Conservation (phyloP, 2,113 vertebrate genomes). For the Pelmatolapia mariae region DNA sequence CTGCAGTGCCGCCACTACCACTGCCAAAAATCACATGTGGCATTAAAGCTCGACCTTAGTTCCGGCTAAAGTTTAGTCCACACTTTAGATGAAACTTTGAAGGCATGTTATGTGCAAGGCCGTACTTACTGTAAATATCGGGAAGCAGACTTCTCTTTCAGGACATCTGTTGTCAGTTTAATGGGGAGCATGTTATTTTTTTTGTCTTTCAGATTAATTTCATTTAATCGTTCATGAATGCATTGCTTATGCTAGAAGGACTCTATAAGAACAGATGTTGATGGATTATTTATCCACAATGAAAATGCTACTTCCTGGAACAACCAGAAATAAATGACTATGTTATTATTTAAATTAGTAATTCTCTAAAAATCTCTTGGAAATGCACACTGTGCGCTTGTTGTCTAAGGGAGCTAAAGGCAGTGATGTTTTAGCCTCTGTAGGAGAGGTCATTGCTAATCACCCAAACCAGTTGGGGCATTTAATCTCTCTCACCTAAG, state of each 20-base stretch:
- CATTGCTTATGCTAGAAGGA: neutral
- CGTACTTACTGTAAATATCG: neutral
- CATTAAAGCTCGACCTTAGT: conserved; percentile 2
- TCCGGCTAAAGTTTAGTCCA: neutral
- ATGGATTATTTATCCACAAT: neutral
- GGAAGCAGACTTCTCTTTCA: neutral
- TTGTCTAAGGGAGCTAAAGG: neutral
- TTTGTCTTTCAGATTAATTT: neutral
- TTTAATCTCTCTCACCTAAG: conserved; percentile 38
- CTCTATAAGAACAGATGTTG: neutral
- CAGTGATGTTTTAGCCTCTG: neutral
- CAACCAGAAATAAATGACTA: neutral
- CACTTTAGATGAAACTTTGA: neutral
- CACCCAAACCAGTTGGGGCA: conserved; percentile 20
- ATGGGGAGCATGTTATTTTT: neutral
- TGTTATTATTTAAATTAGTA: neutral
- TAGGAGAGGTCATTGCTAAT: conserved; percentile 37
- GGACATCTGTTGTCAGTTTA: neutral
- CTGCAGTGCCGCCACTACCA: neutral
- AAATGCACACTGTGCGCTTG: neutral
- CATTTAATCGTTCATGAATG: neutral
- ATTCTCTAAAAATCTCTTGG: neutral
- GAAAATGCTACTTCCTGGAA: neutral
- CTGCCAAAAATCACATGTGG: neutral
- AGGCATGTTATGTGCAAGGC: neutral